Conservation (phyloP, 2,113 vertebrate species). For the Pteruthius melanotis region DNA sequence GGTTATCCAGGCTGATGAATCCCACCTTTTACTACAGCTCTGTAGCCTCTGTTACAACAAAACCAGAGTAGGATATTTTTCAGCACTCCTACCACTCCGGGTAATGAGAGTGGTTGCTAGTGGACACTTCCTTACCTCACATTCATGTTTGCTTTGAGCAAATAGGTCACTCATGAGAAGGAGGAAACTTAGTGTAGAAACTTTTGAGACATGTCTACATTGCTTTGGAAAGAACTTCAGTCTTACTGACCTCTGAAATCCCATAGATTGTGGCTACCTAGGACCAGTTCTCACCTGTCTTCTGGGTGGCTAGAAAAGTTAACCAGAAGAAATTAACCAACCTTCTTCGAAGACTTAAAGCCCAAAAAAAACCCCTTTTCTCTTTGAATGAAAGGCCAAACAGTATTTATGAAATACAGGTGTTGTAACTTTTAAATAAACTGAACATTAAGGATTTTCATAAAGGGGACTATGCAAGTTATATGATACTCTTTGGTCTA, state of each 20-base stretch:
- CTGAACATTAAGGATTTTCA: neutral
- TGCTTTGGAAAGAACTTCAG: neutral
- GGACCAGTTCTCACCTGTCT: neutral
- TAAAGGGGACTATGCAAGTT: neutral
- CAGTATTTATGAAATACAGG: neutral
- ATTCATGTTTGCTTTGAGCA: neutral
- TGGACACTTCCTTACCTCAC: neutral
- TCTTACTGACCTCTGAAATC: neutral
- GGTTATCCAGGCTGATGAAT: neutral
- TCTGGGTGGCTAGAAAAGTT: neutral
- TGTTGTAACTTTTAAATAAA: neutral
- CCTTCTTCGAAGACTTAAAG: neutral
- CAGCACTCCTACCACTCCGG: neutral
- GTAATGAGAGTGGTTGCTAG: neutral
- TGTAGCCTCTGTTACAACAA: neutral
- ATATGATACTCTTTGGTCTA: fast-evolving
- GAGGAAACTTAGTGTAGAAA: neutral
- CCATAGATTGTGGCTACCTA: neutral
- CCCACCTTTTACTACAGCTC: neutral
- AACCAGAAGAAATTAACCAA: neutral
- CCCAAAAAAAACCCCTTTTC: neutral
- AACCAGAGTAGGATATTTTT: neutral
- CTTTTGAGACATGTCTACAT: neutral
- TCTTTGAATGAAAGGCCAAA: neutral
- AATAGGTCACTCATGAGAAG: neutral